Conservation (phyloP, 2,888 invertebrate genomes). For the Leptinotarsa tumamoca region DNA sequence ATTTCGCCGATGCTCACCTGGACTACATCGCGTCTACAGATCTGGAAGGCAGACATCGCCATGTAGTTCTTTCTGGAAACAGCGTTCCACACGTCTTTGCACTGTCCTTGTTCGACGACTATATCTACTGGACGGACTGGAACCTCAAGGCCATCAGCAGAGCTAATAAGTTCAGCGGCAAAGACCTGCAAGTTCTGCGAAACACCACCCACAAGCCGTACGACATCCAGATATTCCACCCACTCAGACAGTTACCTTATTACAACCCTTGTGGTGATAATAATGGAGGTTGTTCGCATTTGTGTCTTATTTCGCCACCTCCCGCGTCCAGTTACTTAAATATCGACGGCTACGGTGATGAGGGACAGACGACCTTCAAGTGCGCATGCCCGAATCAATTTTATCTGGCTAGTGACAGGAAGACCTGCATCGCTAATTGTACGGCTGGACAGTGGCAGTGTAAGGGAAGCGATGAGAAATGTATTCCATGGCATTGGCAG, state of each 20-base stretch:
- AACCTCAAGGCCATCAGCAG: constrained; percentile 91
- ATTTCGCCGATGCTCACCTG: constrained; percentile 98
- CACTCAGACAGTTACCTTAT: constrained; percentile 88
- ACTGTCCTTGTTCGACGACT: constrained; percentile 92
- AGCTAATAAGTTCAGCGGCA: constrained; percentile 92
- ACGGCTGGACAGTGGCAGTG: constrained; percentile 88
- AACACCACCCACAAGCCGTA: constrained; percentile 96
- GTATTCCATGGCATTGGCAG: constrained; percentile 85
- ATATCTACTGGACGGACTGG: constrained; percentile 98
- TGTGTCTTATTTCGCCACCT: constrained; percentile 91
- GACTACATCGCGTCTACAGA: constrained; percentile 97
- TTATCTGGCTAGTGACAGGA: constrained; percentile 81
- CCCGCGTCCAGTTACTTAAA: constrained; percentile 80
- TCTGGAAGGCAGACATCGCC: constrained; percentile 89
- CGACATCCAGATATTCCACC: constrained; percentile 93
- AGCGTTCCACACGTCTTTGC: constrained; percentile 97
- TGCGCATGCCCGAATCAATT: constrained; percentile 98
- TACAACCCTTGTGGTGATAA: constrained; percentile 90
- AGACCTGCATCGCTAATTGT: constrained; percentile 95
- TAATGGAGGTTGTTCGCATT: constrained; percentile 96
- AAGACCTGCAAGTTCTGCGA: constrained; percentile 78
- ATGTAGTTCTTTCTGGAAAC: constrained; percentile 82
- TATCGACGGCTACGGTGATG: constrained; percentile 83
- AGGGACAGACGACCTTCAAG: constrained; percentile 78
- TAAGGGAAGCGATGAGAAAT: constrained; percentile 77